Base-by-base conservation (phyloP, 2,888 invertebrate genomes). In the Phyto melanocephala region DNA sequence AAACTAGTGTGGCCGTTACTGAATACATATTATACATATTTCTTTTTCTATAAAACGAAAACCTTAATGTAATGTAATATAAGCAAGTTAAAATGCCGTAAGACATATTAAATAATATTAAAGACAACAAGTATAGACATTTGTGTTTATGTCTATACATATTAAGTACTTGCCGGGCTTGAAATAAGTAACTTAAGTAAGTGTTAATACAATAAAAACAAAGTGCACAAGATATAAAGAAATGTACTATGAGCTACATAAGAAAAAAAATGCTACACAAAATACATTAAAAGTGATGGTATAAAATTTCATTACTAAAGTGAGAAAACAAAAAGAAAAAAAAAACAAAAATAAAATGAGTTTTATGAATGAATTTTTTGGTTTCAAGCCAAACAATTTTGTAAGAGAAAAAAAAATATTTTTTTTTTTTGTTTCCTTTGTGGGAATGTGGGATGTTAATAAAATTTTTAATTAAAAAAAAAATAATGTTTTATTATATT, bases 101-200 rank as follows among this genome's bases (percentile, higher is more conserved):
- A 60, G 52, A 20, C 60, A 45, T 77, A 68, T 77, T 68, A 68
- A 77, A 68, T 77, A 68, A 68, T 76, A 37, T 15, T 24, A 20
- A 37, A 22, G 11, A 37, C n/a, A 50, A 11, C 2, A 50, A 60
- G 13, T 28, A n/a, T 22, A 24, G 22, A 24, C 17, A 63, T 68
- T 62, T 60, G n/a, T 68, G 28, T 28, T 3, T 28, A 28, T 28
- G 28, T 28, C n/a, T n/a, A n/a, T n/a, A n/a, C n/a, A n/a, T 28
- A 28, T 28, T 5, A 28, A 28, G 28, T 28, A 5, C 6, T 28
- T 28, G 35, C 42, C 22, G 35, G 20, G 52, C 50, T 54, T 54
- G 22, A 70, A 45, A 37, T 78, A 54, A 37, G 80, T 75, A 80
- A 80, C 50, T 2, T 42, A 63, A 80, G 80, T 50, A 80, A 75